phyloP scores from a whole-genome alignment of 53 echinoderm and acorn worm genomes.

The Temnopleurus reevesii region DNA sequence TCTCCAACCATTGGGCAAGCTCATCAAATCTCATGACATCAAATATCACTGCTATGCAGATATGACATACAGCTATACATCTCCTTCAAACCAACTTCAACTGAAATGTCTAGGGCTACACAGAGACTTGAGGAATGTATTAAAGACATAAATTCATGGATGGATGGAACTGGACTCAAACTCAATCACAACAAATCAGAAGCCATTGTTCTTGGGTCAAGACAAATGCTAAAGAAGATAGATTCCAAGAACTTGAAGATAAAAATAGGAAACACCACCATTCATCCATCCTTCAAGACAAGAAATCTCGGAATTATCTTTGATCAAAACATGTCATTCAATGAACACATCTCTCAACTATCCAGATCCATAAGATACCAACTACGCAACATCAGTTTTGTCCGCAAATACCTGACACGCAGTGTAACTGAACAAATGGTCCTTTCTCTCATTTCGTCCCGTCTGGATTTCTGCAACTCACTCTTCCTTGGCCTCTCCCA shows the following conservation, averaged over 20 bases:
- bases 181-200: conserved; percentile 52
- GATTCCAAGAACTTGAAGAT: background rate
- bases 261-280: background rate
- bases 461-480: conserved; percentile 46
- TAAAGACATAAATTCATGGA: conserved; percentile 46
- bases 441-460: conserved; percentile 43
- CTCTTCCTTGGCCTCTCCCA: conserved; percentile 20
- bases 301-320: conserved; percentile 47
- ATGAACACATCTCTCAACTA: conserved; percentile 22
- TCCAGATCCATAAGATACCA: conserved; percentile 51
- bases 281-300: conserved; percentile 33
- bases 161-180: conserved; percentile 23
- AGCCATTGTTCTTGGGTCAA: conserved; percentile 38
- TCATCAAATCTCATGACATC: conserved; percentile 8
- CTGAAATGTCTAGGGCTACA: conserved; percentile 23
- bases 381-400: conserved; percentile 45
- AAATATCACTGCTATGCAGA: conserved; percentile 46
- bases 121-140: conserved; percentile 38
- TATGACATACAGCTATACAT: conserved; percentile 56
- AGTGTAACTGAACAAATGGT: conserved; percentile 51
- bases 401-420: conserved; percentile 29
- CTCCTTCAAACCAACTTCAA: conserved; percentile 30
- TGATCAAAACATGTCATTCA: conserved; percentile 34
- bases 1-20: conserved; percentile 18
- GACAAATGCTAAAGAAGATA: background rate